These are phyloP conservation scores for Grammomys dolichurus DNA, from an alignment of 2,113 vertebrate species.

Conservation along the genomic window DNA sequence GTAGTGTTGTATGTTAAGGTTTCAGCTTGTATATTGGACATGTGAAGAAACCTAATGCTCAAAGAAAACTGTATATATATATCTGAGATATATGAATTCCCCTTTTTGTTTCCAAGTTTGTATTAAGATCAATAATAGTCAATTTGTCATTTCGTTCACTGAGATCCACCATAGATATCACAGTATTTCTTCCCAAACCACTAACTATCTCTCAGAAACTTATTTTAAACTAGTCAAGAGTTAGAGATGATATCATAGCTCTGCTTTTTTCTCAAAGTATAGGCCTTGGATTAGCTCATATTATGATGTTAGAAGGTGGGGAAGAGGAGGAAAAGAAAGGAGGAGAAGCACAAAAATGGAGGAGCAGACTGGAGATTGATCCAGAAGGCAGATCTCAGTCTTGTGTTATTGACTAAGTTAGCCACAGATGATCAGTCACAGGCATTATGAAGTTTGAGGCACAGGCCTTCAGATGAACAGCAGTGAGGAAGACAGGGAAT, in stretches of 20 bases:
- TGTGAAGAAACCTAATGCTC: conserved; percentile 7
- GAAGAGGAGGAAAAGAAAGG: not conserved
- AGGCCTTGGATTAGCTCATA: not conserved
- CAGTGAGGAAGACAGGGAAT: not conserved
- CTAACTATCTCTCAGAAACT: not conserved
- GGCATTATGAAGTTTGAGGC: not conserved
- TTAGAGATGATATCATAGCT: not conserved
- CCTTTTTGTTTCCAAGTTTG: not conserved
- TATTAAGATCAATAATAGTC: not conserved
- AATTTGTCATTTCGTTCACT: not conserved
- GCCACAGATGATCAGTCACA: not conserved
- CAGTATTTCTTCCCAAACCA: not conserved
- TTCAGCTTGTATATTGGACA: not conserved
- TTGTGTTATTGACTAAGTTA: not conserved
- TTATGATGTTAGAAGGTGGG: not conserved
- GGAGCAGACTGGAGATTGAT: not conserved
- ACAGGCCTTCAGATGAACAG: not conserved
- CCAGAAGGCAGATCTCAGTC: not conserved
- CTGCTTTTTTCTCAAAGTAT: not conserved
- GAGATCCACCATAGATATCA: conserved; percentile 12
- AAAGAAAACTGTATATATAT: not conserved
- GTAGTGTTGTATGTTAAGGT: not conserved
- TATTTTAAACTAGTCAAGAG: not conserved
- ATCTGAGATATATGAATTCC: not conserved
- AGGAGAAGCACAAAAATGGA: not conserved